A percentile compares a stretch with the other conserved stretches of the same genome.
phyloP scores from a whole-genome alignment of 1,140 invertebrate genomes.

The Dreissena rostriformis region DNA sequence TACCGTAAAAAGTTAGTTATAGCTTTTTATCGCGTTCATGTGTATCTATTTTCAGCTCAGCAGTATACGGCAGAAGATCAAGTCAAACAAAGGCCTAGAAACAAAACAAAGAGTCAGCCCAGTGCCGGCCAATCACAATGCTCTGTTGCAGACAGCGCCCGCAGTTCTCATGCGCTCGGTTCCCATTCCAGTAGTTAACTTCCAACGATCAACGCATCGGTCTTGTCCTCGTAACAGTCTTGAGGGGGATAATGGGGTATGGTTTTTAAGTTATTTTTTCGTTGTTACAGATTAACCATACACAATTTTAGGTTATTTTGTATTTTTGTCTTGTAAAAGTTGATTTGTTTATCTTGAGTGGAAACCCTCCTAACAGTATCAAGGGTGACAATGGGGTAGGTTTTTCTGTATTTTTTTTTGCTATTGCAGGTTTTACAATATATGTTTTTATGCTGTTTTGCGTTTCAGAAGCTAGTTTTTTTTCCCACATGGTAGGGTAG shows the following conservation, averaged over 20 bases:
- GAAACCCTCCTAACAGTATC: no score
- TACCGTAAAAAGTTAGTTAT: no score
- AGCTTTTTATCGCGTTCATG: not conserved
- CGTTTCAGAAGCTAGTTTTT: no score
- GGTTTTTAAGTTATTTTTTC: not conserved
- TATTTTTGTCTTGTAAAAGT: no score
- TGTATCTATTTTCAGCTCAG: constrained; percentile 14
- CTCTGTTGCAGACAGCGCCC: constrained; percentile 47
- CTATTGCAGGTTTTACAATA: no score
- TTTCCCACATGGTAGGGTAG: no score
- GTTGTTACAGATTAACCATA: no score
- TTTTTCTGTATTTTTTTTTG: no score
- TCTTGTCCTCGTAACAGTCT: constrained; percentile 38
- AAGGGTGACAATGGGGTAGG: no score
- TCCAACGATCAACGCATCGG: constrained; percentile 19
- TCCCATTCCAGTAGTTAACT: constrained; percentile 29
- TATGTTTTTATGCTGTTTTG: no score
- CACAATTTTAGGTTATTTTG: no score
- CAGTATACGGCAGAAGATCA: constrained; percentile 48
- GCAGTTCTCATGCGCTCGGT: constrained; percentile 43
- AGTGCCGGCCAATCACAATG: constrained; percentile 53
- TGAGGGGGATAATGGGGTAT: constrained; percentile 51
- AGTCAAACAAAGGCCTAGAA: constrained; percentile 44
- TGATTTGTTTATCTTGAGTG: no score
- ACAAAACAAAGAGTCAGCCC: constrained; percentile 45